phyloP scores from a whole-genome alignment of 2,797 vertebrate species.

The Lutjanus argentimaculatus region DNA sequence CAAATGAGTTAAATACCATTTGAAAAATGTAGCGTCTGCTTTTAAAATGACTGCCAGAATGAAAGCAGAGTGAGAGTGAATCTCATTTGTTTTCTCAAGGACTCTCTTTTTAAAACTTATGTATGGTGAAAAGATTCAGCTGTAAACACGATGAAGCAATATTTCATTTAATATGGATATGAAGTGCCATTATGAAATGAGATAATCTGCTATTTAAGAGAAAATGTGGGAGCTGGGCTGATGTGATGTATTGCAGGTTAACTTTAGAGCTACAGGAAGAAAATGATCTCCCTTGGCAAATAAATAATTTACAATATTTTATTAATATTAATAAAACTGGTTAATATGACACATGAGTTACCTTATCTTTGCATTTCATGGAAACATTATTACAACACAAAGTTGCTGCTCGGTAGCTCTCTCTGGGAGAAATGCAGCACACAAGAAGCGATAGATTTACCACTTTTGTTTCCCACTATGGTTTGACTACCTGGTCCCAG shows the following conservation, averaged over 20 bases:
- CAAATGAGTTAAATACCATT: constrained; percentile 49
- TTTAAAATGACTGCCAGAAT: constrained; percentile 15
- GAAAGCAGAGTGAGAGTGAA: constrained; percentile 5
- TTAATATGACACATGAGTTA: background rate
- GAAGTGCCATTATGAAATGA: constrained; percentile 8
- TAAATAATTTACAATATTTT: background rate
- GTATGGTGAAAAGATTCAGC: constrained; percentile 11
- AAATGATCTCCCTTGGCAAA: background rate
- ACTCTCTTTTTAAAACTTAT: background rate
- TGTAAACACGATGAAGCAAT: constrained; percentile 6
- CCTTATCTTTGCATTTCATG: background rate
- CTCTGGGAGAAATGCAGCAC: background rate
- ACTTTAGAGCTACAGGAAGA: background rate
- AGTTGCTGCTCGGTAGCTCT: background rate
- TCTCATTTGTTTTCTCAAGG: constrained; percentile 28
- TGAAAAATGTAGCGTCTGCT: constrained; percentile 34
- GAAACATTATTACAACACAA: background rate
- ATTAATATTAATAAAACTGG: background rate
- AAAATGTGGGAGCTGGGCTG: background rate
- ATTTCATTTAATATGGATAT: constrained; percentile 11
- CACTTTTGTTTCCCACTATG: background rate
- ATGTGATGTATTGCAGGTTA: background rate
- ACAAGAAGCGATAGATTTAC: background rate
- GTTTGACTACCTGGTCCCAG: no score
- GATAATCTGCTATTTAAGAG: constrained; percentile 10